These are phyloP conservation scores for Scalopus aquaticus DNA, from an alignment of 2,113 vertebrate species.

Conservation along the genomic window DNA sequence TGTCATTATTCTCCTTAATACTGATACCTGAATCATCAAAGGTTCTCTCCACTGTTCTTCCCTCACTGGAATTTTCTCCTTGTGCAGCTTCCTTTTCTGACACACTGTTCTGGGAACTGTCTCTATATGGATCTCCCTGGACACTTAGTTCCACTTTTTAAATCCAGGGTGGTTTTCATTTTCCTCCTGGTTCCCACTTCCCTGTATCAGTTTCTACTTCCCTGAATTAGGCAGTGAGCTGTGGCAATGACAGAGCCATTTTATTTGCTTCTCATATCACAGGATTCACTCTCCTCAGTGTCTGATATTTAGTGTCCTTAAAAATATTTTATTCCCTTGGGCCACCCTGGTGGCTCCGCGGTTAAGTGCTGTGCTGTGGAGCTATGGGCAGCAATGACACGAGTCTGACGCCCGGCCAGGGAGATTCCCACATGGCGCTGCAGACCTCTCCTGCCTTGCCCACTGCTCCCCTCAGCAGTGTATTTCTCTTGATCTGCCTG, in stretches of 20 bases:
- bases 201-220: neutral
- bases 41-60: rapidly evolving
- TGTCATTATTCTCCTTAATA: neutral
- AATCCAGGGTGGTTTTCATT: neutral
- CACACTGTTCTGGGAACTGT: neutral
- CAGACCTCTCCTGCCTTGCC: too few relatives aligned
- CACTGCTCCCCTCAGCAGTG: too few relatives aligned
- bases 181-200: neutral
- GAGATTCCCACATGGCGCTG: too few relatives aligned
- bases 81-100: neutral
- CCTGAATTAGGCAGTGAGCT: neutral
- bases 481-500: too few relatives aligned
- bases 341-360: too few relatives aligned
- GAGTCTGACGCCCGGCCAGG: too few relatives aligned
- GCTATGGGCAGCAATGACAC: too few relatives aligned
- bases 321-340: neutral
- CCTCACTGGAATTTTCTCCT: neutral
- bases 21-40: neutral
- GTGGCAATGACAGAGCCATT: neutral
- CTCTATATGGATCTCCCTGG: neutral
- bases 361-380: too few relatives aligned
- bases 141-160: neutral
- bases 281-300: neutral
- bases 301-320: neutral
- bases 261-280: neutral